Evolutionary conservation across 2,113 vertebrate species (phyloP).

Genomic region (Mormyrus lacerda): DNA sequence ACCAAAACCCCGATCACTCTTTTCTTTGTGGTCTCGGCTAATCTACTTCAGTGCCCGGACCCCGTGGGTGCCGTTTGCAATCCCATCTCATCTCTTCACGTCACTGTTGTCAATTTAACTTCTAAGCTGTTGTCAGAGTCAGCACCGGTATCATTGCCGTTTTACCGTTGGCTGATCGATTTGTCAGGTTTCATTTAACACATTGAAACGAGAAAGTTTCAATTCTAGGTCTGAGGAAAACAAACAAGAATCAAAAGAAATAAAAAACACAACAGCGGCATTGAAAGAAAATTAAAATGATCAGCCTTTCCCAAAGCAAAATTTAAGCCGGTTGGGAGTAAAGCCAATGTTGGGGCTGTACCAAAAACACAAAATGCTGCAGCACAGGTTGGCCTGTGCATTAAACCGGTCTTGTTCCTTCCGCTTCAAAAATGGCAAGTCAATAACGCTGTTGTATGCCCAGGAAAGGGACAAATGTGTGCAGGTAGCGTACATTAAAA

Average conservation of each 20-base stretch:
- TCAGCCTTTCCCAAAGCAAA: not conserved
- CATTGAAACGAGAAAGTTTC: not conserved
- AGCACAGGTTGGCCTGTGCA: not conserved
- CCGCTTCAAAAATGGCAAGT: not conserved
- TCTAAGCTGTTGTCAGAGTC: slow-evolving; percentile 2
- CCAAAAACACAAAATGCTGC: not conserved
- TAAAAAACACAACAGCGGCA: not conserved
- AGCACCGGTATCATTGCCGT: not conserved
- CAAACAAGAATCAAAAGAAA: not conserved
- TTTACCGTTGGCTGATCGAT: not conserved
- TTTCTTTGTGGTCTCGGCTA: slow-evolving; percentile 23
- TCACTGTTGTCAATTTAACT: slow-evolving; percentile 17
- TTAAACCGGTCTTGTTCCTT: not conserved
- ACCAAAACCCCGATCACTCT: slow-evolving; percentile 22
- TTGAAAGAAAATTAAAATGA: not conserved
- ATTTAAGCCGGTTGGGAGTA: not conserved
- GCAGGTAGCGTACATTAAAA: not conserved
- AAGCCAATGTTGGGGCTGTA: not conserved
- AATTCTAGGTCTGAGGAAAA: not conserved
- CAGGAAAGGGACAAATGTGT: not conserved
- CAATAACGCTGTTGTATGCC: not conserved
- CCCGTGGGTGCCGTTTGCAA: not conserved
- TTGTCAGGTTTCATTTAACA: not conserved
- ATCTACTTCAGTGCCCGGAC: slow-evolving; percentile 28
- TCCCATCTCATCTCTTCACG: slow-evolving; percentile 13